Evolutionary conservation across 2,888 invertebrate genomes (phyloP).

Genomic region (Habrosyne pyritoides): DNA sequence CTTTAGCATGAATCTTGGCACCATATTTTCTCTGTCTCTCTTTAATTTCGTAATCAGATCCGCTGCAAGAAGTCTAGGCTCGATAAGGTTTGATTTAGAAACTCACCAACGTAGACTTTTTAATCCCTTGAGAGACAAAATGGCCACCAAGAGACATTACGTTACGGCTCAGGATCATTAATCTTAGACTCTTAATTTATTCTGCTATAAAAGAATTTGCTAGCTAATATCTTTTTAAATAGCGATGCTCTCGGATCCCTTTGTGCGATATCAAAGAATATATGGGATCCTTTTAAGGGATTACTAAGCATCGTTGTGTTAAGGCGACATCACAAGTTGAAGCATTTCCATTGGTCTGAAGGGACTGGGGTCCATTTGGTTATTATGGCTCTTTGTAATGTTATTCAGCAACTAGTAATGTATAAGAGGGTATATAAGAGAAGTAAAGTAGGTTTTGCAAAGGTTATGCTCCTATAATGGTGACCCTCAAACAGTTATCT

Average conservation of each 20-base stretch:
- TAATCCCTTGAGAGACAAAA: background rate
- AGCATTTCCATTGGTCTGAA: background rate
- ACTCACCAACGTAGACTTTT: no score
- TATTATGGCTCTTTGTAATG: background rate
- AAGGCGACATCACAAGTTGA: background rate
- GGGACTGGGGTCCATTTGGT: background rate
- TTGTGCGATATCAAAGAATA: background rate
- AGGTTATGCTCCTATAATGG: no score
- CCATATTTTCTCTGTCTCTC: no score
- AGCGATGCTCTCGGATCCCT: background rate
- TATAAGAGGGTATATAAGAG: no score
- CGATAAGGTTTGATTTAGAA: no score
- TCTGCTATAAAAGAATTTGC: background rate
- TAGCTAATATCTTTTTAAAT: background rate
- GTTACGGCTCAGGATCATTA: background rate
- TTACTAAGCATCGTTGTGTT: background rate
- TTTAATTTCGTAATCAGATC: no score
- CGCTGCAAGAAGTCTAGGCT: no score
- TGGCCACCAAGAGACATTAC: background rate
- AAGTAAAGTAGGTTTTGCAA: no score
- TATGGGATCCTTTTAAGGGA: constrained; percentile 1
- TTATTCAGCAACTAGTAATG: no score
- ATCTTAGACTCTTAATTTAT: constrained; percentile 1
- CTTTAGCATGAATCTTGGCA: no score
- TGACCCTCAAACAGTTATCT: no score